Conservation (phyloP, 2,797 vertebrate genomes). For the Pseudomugil tenellus region DNA sequence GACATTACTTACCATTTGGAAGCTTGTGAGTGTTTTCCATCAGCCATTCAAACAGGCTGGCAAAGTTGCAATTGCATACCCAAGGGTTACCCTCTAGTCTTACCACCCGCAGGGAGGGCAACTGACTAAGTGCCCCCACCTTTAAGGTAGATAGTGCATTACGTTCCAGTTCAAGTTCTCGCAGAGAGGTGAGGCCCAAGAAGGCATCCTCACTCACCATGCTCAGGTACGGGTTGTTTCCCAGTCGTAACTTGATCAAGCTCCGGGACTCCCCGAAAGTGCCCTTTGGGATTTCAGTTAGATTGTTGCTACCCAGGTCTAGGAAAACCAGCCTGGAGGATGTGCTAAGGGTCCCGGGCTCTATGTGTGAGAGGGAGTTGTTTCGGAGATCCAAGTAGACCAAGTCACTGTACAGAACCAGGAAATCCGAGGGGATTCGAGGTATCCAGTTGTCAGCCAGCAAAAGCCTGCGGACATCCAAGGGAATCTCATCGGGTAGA, state of each 20-base stretch:
- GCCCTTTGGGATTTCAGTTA: constrained; percentile 92
- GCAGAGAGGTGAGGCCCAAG: constrained; percentile 90
- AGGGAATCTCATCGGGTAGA: constrained; percentile 90
- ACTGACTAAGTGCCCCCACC: constrained; percentile 88
- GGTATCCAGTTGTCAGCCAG: constrained; percentile 94
- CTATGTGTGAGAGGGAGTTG: constrained; percentile 91
- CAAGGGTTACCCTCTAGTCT: constrained; percentile 96
- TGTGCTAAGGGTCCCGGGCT: constrained; percentile 93
- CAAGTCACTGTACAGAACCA: constrained; percentile 95
- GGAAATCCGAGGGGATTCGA: constrained; percentile 92
- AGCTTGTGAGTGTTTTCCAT: constrained; percentile 93
- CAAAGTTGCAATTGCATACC: constrained; percentile 96
- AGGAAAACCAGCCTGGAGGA: constrained; percentile 93
- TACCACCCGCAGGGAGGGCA: constrained; percentile 91
- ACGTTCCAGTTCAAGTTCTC: constrained; percentile 93
- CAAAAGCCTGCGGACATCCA: constrained; percentile 94
- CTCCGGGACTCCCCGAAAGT: constrained; percentile 91
- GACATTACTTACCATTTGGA: constrained; percentile 88
- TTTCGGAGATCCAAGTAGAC: constrained; percentile 97
- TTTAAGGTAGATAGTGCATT: constrained; percentile 91
- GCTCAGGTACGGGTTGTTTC: constrained; percentile 91
- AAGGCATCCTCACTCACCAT: constrained; percentile 93
- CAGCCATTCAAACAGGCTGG: constrained; percentile 93
- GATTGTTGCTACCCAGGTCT: constrained; percentile 95
- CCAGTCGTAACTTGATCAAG: constrained; percentile 91